Conservation (phyloP, 2,888 invertebrate genomes). For the Acanthacorydalis orientalis region DNA sequence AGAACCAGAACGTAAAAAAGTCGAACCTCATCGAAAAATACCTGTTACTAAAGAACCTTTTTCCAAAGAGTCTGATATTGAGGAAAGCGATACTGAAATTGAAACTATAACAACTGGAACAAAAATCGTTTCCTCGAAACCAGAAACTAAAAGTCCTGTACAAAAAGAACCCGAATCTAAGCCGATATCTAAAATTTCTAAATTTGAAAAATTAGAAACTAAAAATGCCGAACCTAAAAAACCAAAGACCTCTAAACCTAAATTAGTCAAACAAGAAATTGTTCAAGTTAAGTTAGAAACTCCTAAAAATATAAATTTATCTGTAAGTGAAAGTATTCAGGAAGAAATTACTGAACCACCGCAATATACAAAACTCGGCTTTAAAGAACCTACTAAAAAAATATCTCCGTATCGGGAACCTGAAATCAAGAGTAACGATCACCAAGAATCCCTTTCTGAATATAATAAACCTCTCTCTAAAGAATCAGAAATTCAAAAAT, state of each 20-base stretch:
- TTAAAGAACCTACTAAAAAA: no score
- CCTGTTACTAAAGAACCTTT: constrained; percentile 30
- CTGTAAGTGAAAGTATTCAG: no score
- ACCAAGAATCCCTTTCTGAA: no score
- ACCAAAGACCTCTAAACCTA: constrained; percentile 16
- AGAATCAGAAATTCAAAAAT: constrained; percentile 9
- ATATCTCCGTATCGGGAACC: constrained; percentile 5
- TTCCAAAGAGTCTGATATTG: constrained; percentile 30
- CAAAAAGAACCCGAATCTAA: constrained; percentile 21
- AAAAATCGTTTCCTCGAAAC: constrained; percentile 11
- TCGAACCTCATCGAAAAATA: constrained; percentile 13
- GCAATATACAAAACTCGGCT: no score
- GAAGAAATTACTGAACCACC: no score
- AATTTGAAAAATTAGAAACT: constrained; percentile 12
- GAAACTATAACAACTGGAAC: constrained; percentile 23
- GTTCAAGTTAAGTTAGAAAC: constrained; percentile 16
- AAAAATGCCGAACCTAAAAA: constrained; percentile 12
- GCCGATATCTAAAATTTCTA: constrained; percentile 18
- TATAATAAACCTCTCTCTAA: background rate
- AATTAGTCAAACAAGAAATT: constrained; percentile 23
- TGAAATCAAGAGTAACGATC: constrained; percentile 1
- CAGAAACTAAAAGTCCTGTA: constrained; percentile 23
- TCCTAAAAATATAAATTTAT: constrained; percentile 1
- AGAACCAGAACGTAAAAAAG: constrained; percentile 1
- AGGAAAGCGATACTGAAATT: constrained; percentile 29